Base-by-base conservation (phyloP, 2,113 vertebrate genomes). In the Caranx melampygus region DNA sequence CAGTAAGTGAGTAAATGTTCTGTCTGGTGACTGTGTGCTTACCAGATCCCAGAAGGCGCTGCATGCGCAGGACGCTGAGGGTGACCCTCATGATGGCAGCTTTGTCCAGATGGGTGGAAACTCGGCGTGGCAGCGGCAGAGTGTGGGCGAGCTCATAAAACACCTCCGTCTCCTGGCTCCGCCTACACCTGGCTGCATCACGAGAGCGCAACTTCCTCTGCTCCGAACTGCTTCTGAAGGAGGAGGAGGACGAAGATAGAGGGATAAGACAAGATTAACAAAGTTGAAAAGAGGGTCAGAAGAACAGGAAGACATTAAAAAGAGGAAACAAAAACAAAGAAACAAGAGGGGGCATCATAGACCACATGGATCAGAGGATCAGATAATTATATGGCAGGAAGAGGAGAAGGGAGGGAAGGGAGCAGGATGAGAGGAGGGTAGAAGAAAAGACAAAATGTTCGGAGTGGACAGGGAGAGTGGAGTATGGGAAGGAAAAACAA, bases 51-150 rank as follows among this genome's bases (percentile, higher is more conserved):
- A 97, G 92, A 31, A 97, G 92, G 60, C 90, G 92, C 31, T 89
- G 95, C 91, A 97, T 94, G 11, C 95, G 93, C 86, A 98, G 92
- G 94, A 95, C 96, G 93, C 97, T 97, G 92, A 98, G 95, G 4
- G 95, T 89, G 58, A 97, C 94, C 70, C 97, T 95, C 95, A 98
- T 96, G 93, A 98, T 96, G 88, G 95, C 96, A 0, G 96, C 96
- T 78, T 97, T 97, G 95, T 98, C 97, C 74, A 98, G 90, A 89
- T 97, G 95, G 5, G 96, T 94, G 74, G 95, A 94, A 71, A 97
- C 95, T 2, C 94, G 91, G 4, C 95, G 96, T 6, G 96, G 94
- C 3, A 98, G 95, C 37, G 97, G 97, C 82, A 98, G 92, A 0
- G 95, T 95, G 78, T 91, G 94, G 0, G 96, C 96, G 18, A 98